Evolutionary conservation across 30 jellyfish, hydroid and myxozoan genomes (phyloP).

Genomic region (Rhopilema esculentum): DNA sequence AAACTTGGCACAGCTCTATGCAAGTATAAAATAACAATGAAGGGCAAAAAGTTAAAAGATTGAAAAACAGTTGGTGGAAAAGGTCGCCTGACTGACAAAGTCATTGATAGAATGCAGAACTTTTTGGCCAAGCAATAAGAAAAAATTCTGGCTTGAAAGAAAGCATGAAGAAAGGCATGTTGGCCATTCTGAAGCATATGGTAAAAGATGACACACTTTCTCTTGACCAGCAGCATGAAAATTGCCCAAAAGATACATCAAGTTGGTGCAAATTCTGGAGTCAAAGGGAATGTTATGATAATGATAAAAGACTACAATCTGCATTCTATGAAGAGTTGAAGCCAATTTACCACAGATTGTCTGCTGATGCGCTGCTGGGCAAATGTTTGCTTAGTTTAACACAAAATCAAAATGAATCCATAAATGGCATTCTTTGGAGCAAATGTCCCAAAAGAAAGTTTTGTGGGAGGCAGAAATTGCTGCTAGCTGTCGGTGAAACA

Average conservation of each 20-base stretch:
- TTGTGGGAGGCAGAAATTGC: slow-evolving; percentile 25
- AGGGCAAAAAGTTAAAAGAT: slow-evolving; percentile 32
- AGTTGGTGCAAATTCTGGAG: slow-evolving; percentile 71
- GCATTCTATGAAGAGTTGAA: slow-evolving; percentile 29
- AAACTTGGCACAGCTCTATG: slow-evolving; percentile 38
- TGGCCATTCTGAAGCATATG: slow-evolving; percentile 62
- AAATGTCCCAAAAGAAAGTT: slow-evolving; percentile 46
- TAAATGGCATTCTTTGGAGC: slow-evolving; percentile 51
- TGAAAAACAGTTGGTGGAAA: slow-evolving; percentile 52
- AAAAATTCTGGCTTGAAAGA: slow-evolving; percentile 36
- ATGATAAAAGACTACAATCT: slow-evolving; percentile 34
- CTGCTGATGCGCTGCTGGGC: slow-evolving; percentile 38
- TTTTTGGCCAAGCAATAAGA: slow-evolving; percentile 65
- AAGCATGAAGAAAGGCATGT: slow-evolving; percentile 28
- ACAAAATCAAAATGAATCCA: slow-evolving; percentile 56
- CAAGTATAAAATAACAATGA: background rate
- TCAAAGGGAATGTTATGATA: slow-evolving; percentile 33
- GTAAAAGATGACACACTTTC: slow-evolving; percentile 24
- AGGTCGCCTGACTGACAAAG: slow-evolving; percentile 49
- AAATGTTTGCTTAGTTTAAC: slow-evolving; percentile 39
- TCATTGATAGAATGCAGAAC: slow-evolving; percentile 44
- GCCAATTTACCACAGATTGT: slow-evolving; percentile 35
- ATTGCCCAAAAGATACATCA: slow-evolving; percentile 40
- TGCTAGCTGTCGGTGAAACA: slow-evolving; percentile 39
- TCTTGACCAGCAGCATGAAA: slow-evolving; percentile 45